Evolutionary conservation across 2,113 vertebrate genomes (phyloP).

Genomic region (Urocynchramus pylzowi): DNA sequence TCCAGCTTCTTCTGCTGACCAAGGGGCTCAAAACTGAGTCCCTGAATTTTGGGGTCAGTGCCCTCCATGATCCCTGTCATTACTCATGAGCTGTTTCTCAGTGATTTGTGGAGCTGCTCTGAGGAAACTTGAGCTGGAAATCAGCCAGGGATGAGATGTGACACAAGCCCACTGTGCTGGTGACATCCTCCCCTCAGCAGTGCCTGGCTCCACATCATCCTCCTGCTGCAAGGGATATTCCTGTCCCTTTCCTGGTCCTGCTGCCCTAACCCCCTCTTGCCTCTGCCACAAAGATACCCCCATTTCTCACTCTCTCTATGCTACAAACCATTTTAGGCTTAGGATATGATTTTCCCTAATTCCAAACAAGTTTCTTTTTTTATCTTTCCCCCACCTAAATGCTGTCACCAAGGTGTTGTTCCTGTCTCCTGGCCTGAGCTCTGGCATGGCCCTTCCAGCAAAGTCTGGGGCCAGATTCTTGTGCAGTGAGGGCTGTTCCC

Average conservation of each 20-base stretch:
- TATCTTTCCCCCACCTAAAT: neutral
- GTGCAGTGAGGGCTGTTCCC: neutral
- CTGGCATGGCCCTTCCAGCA: neutral
- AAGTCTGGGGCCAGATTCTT: neutral
- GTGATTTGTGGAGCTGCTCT: neutral
- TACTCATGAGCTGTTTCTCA: neutral
- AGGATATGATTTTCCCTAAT: neutral
- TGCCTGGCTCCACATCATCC: neutral
- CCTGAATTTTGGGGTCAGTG: neutral
- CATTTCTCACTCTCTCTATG: neutral
- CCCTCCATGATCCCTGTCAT: rapidly evolving
- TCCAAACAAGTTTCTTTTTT: neutral
- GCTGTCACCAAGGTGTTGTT: neutral
- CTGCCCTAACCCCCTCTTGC: neutral
- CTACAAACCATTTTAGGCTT: neutral
- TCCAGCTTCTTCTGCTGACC: neutral
- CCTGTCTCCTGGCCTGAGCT: neutral
- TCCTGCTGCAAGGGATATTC: neutral
- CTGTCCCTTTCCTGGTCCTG: neutral
- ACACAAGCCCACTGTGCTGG: neutral
- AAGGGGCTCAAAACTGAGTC: neutral
- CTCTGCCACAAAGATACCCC: neutral
- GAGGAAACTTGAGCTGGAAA: neutral
- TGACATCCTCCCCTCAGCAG: neutral
- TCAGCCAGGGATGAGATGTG: neutral